phyloP scores from a whole-genome alignment of 2,888 invertebrate species.

The Eupeodes luniger region DNA sequence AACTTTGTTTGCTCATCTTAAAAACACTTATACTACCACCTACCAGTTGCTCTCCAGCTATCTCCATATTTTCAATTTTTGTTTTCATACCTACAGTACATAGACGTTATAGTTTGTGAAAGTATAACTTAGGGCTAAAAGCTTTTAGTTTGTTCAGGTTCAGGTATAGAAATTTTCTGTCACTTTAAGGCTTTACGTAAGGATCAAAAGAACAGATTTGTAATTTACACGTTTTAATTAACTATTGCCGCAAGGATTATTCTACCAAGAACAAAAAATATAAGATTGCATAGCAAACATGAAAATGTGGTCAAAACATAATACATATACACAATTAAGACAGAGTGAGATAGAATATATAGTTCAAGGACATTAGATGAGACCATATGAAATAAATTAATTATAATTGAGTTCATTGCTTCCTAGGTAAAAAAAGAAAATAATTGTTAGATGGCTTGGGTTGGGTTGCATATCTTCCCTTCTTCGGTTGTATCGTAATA shows the following conservation, averaged over 20 bases:
- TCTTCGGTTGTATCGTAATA: background rate
- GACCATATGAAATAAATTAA: constrained; percentile 4
- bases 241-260: constrained; percentile 31
- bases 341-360: background rate
- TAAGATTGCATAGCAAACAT: constrained; percentile 29
- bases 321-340: background rate
- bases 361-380: background rate
- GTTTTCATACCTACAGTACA: background rate
- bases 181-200: constrained; percentile 5
- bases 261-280: background rate
- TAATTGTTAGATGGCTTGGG: too few species aligned
- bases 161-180: background rate
- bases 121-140: constrained; percentile 8
- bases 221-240: constrained; percentile 63
- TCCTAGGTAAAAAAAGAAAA: background rate
- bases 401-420: constrained; percentile 3
- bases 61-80: background rate
- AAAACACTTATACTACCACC: background rate
- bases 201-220: background rate
- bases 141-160: constrained; percentile 4
- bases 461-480: background rate
- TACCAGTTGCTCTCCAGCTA: background rate
- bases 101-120: background rate
- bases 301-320: constrained; percentile 6
- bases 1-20: constrained; percentile 11